Percentiles rank a stretch among this genome's conserved stretches.
phyloP scores from a whole-genome alignment of 2,888 invertebrate genomes.

The Argyra leucocephala region DNA sequence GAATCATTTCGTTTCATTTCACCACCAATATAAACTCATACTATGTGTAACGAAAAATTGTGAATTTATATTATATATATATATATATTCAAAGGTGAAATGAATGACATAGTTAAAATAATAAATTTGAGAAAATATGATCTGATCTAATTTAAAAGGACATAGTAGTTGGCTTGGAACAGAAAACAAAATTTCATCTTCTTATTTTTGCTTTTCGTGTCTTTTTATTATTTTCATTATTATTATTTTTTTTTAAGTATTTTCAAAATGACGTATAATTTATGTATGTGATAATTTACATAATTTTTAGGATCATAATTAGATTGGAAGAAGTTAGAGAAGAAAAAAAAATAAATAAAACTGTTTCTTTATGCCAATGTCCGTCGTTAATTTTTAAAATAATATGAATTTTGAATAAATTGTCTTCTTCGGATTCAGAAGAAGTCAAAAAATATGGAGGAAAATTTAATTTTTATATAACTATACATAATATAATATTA shows the following conservation, averaged over 20 bases:
- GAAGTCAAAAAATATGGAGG: no score
- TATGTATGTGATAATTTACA: neutral
- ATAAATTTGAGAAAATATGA: neutral
- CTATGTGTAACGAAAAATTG: no score
- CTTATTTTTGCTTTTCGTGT: neutral
- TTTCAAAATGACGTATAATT: neutral
- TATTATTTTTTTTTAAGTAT: no score
- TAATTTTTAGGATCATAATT: neutral
- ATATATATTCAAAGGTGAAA: neutral
- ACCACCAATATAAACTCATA: no score
- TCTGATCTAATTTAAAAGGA: neutral
- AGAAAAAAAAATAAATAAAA: neutral
- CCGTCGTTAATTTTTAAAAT: no score
- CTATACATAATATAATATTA: no score
- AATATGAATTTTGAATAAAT: no score
- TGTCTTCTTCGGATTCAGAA: no score
- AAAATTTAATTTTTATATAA: no score
- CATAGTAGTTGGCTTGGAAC: neutral
- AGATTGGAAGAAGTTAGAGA: neutral
- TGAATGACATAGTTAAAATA: neutral
- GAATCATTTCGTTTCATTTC: no score
- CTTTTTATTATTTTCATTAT: neutral
- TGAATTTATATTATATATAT: no score
- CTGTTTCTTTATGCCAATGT: neutral
- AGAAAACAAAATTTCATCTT: neutral